Evolutionary conservation across 2,113 vertebrate genomes (phyloP).

Genomic region (Corynorhinus townsendii): DNA sequence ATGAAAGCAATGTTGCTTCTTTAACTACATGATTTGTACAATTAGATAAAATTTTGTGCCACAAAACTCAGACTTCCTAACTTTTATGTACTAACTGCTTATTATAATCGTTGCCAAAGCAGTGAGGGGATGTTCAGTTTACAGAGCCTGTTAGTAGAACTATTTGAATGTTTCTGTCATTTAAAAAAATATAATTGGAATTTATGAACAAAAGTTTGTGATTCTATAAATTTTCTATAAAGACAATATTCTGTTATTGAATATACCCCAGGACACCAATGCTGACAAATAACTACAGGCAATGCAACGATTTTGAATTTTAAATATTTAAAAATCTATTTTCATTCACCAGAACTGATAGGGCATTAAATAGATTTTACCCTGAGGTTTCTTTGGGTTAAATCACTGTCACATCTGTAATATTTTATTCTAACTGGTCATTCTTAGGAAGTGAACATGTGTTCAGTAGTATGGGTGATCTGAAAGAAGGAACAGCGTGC

Average conservation of each 20-base stretch:
- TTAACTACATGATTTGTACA: not conserved
- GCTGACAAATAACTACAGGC: not conserved
- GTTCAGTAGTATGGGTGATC: not conserved
- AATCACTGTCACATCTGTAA: not conserved
- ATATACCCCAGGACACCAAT: not conserved
- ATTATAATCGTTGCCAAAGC: not conserved
- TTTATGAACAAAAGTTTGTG: not conserved
- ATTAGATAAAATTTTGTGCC: not conserved
- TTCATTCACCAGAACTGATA: not conserved
- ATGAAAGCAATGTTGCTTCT: not conserved
- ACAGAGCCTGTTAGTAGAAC: not conserved
- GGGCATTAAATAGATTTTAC: conserved; percentile 33
- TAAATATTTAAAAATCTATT: conserved; percentile 3
- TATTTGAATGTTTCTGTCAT: conserved; percentile 4
- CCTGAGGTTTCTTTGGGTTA: not conserved
- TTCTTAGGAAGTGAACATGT: not conserved
- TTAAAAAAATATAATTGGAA: not conserved
- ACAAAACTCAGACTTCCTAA: not conserved
- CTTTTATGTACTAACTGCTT: not conserved
- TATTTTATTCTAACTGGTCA: not conserved
- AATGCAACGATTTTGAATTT: conserved; percentile 8
- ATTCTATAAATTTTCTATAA: not conserved
- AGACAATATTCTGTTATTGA: conserved; percentile 11
- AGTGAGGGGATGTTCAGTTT: not conserved
- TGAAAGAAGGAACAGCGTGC: not conserved